Conservation (phyloP, 2,888 invertebrate genomes). For the Drosophila conformis region DNA sequence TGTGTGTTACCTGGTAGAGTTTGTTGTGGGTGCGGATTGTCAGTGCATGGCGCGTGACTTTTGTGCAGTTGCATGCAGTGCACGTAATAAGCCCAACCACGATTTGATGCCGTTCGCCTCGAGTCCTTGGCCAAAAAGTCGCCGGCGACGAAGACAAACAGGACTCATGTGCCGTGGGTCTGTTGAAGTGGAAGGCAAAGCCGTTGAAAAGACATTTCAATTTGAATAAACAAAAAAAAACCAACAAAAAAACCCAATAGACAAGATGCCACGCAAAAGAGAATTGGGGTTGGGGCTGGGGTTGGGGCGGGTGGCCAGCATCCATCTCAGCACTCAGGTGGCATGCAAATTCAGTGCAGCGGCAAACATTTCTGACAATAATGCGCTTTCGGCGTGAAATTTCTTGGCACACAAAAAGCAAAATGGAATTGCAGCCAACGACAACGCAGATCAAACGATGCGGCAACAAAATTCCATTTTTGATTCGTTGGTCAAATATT, state of each 20-base stretch:
- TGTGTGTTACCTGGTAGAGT: constrained; percentile 4
- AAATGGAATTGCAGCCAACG: constrained; percentile 8
- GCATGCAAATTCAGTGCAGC: constrained; percentile 63
- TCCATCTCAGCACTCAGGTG: constrained; percentile 35
- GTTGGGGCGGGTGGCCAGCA: background rate
- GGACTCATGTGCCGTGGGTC: constrained; percentile 76
- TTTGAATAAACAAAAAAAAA: constrained; percentile 56
- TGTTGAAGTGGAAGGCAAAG: constrained; percentile 78
- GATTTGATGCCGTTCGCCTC: constrained; percentile 26
- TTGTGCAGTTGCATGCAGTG: constrained; percentile 72
- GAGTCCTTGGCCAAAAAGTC: constrained; percentile 72
- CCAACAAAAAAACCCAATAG: background rate
- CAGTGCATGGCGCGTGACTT: constrained; percentile 72
- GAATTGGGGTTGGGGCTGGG: too few relatives aligned
- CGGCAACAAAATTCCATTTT: constrained; percentile 30
- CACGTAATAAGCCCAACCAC: constrained; percentile 71
- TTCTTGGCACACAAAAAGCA: constrained; percentile 50
- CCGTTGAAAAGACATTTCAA: constrained; percentile 80
- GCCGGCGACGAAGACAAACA: constrained; percentile 73
- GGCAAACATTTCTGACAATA: constrained; percentile 60
- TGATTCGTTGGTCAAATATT: constrained; percentile 43
- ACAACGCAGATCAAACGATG: constrained; percentile 5
- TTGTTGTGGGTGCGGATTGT: constrained; percentile 32
- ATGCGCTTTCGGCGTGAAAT: constrained; percentile 75
- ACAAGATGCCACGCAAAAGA: background rate